Conservation (phyloP, 2,113 vertebrate genomes). For the Rhombomys opimus region DNA sequence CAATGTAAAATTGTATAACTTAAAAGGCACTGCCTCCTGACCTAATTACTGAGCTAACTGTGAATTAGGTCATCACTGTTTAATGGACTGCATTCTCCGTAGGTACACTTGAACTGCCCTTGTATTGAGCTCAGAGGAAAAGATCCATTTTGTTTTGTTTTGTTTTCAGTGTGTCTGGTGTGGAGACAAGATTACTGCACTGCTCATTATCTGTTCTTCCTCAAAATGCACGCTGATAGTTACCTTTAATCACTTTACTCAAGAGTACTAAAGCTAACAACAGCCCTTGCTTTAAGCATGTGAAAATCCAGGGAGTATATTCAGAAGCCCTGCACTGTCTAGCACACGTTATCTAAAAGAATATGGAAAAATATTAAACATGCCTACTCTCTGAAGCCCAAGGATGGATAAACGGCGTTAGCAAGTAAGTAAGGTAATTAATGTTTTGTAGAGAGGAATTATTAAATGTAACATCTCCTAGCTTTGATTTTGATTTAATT, state of each 20-base stretch:
- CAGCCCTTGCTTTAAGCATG: constrained; percentile 52
- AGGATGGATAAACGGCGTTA: neutral
- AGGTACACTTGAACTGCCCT: constrained; percentile 9
- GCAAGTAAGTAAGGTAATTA: neutral
- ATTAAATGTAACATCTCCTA: neutral
- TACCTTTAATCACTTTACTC: constrained; percentile 65
- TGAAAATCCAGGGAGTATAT: constrained; percentile 52
- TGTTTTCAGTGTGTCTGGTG: neutral
- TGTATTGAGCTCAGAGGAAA: constrained; percentile 61
- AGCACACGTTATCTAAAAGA: neutral
- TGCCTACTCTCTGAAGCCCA: neutral
- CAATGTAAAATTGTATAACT: constrained; percentile 6
- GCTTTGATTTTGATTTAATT: constrained; percentile 11
- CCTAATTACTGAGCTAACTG: constrained; percentile 56
- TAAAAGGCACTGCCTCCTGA: constrained; percentile 47
- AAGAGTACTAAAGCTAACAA: constrained; percentile 70
- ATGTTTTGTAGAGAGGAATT: neutral
- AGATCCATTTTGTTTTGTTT: neutral
- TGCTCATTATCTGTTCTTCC: constrained; percentile 33
- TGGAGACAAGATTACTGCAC: constrained; percentile 31
- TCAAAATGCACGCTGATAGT: constrained; percentile 60
- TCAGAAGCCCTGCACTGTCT: constrained; percentile 45
- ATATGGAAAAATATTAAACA: constrained; percentile 8
- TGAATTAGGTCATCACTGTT: constrained; percentile 56
- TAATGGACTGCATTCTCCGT: constrained; percentile 58